phyloP scores from a whole-genome alignment of 2,888 invertebrate genomes.

The Drosophila yooni region DNA sequence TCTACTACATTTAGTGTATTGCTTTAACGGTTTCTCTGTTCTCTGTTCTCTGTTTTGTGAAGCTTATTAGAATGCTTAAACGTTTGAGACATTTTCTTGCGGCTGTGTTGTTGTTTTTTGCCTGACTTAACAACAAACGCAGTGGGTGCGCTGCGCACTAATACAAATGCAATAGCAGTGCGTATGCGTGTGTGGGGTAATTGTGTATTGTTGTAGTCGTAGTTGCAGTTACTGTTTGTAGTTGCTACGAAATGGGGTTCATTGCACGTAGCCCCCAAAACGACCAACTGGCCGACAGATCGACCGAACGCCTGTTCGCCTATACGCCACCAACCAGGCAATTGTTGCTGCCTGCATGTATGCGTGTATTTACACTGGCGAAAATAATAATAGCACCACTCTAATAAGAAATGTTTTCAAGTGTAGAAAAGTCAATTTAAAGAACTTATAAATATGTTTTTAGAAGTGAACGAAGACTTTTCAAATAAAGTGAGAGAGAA shows the following conservation, averaged over 20 bases:
- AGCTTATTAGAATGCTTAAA: conserved; percentile 54
- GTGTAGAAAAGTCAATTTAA: not conserved
- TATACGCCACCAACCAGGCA: conserved; percentile 27
- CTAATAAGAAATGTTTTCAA: not conserved
- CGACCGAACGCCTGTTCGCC: conserved; percentile 29
- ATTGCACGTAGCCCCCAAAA: conserved; percentile 74
- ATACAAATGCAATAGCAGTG: conserved; percentile 13
- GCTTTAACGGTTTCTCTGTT: not conserved
- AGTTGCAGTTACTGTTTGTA: conserved; percentile 26
- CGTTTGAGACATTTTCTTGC: conserved; percentile 49
- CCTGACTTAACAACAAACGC: conserved; percentile 31
- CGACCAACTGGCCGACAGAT: conserved; percentile 45
- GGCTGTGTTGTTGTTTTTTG: conserved; percentile 23
- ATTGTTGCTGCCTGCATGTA: conserved; percentile 22
- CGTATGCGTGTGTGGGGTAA: conserved; percentile 40
- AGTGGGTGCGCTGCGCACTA: conserved; percentile 51
- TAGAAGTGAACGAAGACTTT: not conserved
- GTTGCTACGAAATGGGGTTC: conserved; percentile 61
- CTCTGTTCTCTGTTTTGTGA: not conserved
- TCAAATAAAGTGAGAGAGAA: not conserved
- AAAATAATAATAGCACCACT: not conserved
- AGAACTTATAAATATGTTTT: not conserved
- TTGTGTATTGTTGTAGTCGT: conserved; percentile 53
- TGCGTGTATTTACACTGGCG: not conserved
- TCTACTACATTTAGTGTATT: not conserved